Base-by-base conservation (phyloP, 2,888 invertebrate species). In the Tinea pellionella region DNA sequence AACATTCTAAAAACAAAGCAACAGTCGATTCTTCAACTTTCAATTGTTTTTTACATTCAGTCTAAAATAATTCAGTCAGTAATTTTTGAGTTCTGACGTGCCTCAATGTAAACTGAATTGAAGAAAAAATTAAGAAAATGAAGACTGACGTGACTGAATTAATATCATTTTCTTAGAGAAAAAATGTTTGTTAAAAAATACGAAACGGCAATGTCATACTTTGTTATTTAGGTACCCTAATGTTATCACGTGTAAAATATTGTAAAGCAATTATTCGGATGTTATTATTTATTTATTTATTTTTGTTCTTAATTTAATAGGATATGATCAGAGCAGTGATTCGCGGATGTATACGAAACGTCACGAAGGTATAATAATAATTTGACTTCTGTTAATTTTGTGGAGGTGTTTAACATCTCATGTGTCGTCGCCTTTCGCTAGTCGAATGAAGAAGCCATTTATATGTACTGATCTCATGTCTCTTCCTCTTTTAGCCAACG, bases 321-420 rank as follows among this genome's bases (percentile, higher is more conserved):
- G 80, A 70, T 71, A 68, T 72, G 72, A 69, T 68, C 72, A 59
- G 51, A 58, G 55, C 64, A 70, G 63, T 57, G 61, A 65, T 71
- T 72, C 68, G 62, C 74, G 72, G 63, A 73, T 76, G 63, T 80
- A 68, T 73, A 74, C 78, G 65, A 78, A 80, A 64, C 73, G 85
- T 67, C 82, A 83, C 65, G 72, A 82, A 85, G 86, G 86, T 87
- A 86, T 70, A 69, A 69, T 68, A 63, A 61, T 62, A 62, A 60
- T 58, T 30, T 24, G 61, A 43, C 56, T 60, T 61, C 43, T 43
- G 62, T 63, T 68, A 78, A 73, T 75, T 72, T 69, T 68, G 37
- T 37, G 75, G 76, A 68, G 69, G 68, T 73, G 69, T 67, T 67
- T 71, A 53, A 53, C 53, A 57, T 57, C 32, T 57, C 30, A 32